These are phyloP conservation scores for Melanogrammus aeglefinus DNA, from an alignment of 2,797 vertebrate species.

Conservation along the genomic window DNA sequence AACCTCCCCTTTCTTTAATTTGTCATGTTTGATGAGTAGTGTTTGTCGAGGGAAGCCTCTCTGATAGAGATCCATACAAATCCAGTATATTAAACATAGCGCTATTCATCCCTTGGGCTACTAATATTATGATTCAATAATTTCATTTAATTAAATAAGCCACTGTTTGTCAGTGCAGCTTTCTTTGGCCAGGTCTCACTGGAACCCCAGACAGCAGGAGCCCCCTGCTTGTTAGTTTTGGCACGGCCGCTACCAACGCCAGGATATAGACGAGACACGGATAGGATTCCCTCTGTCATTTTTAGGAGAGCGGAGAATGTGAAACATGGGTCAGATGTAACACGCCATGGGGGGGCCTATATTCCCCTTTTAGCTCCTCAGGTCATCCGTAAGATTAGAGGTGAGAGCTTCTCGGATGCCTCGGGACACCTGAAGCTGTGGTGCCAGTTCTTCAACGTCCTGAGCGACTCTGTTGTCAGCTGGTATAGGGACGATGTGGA, in stretches of 20 bases:
- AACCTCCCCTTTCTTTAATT: neutral
- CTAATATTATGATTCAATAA: neutral
- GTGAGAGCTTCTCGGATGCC: constrained; percentile 84
- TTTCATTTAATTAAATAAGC: neutral
- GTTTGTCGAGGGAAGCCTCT: neutral
- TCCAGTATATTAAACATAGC: neutral
- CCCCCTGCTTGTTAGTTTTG: constrained; percentile 18
- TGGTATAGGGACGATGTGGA: constrained; percentile 86
- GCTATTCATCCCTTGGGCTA: neutral
- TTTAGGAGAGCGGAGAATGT: neutral
- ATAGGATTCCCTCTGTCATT: neutral
- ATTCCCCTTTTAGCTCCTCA: constrained; percentile 82
- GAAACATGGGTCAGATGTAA: neutral
- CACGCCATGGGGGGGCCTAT: neutral
- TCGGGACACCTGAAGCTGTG: constrained; percentile 92
- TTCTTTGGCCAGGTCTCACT: constrained; percentile 14
- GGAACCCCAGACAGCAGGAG: neutral
- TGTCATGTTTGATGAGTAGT: neutral
- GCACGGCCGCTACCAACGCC: neutral
- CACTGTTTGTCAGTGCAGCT: neutral
- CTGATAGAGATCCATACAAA: neutral
- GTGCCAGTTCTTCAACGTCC: constrained; percentile 97
- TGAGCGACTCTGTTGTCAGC: constrained; percentile 84
- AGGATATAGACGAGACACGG: neutral
- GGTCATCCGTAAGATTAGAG: constrained; percentile 92